These are phyloP conservation scores for Melipona bicolor DNA, from an alignment of 2,888 invertebrate species.

Conservation along the genomic window DNA sequence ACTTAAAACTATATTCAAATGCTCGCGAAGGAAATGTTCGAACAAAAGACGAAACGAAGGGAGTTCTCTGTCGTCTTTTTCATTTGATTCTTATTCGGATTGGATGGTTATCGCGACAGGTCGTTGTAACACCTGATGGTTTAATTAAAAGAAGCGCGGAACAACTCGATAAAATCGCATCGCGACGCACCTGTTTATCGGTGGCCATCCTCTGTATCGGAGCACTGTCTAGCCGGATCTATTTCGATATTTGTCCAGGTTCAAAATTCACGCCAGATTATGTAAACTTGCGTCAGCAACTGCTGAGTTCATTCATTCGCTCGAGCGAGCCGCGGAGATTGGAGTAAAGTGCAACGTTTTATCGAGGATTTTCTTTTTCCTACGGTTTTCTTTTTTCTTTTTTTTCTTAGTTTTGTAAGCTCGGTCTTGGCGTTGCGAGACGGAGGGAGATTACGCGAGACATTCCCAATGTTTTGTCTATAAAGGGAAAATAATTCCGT, in stretches of 20 bases:
- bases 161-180: slow-evolving; percentile 32
- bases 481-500: not conserved
- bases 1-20: no score
- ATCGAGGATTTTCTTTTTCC: not conserved
- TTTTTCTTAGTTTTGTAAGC: not conserved
- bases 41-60: not conserved
- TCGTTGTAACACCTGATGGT: slow-evolving; percentile 9
- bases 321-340: not conserved
- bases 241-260: not conserved
- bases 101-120: not conserved
- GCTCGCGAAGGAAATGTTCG: not conserved
- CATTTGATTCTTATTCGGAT: not conserved
- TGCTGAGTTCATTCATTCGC: not conserved
- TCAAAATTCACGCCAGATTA: slow-evolving; percentile 1
- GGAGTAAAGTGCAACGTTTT: not conserved
- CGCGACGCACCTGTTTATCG: slow-evolving; percentile 45
- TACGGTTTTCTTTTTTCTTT: no score
- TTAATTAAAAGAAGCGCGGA: slow-evolving; percentile 15
- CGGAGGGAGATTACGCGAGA: not conserved
- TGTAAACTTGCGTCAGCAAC: not conserved
- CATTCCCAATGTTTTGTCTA: not conserved
- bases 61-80: not conserved
- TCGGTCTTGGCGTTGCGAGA: not conserved
- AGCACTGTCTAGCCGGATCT: not conserved
- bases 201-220: not conserved